Base-by-base conservation (phyloP, 2,888 invertebrate species). In the Dicycla oo region DNA sequence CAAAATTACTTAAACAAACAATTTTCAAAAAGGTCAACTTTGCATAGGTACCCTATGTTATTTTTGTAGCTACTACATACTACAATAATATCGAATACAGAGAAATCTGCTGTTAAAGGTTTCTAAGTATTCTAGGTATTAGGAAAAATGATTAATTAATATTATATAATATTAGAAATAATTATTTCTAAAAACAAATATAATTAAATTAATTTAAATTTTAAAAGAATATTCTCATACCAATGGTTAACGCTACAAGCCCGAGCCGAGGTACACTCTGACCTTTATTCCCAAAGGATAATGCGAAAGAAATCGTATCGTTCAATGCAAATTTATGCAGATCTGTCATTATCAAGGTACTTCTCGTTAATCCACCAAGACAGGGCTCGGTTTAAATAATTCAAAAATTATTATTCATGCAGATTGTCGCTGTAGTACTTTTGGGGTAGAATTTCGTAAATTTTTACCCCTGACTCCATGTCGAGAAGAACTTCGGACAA, bases 351-450 rank as follows among this genome's bases (percentile, higher is more conserved):
- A 81, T 75, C 80, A 78, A 83, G 85, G 82, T 84, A 87, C 87
- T 88, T 89, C 83, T 81, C 68, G 84, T 86, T 91, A 92, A 92
- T 92, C 89, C 90, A 79, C 83, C 82, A 75, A 87, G 90, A 89
- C 89, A 88, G 89, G 84, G 83, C 84, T 65, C 81, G 81, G 84
- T 86, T 86, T 88, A 88, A 91, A 91, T 91, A 90, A 92, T 91
- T 89, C 90, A 88, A 83, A 85, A 83, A 90, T 91, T 91, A 91
- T 90, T 91, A 93, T 91, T 92, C 91, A 92, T 90, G 89, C 84
- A 90, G 88, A 92, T 90, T 89, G 88, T 84, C 85, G 78, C 66
- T 61, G 51, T 57, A 60, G 56, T 73, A 82, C 62, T 78, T 83
- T 79, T 60, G 51, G 47, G 57, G 23, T 40, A 51, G 70, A 69